phyloP scores from a whole-genome alignment of 2,113 vertebrate genomes.

The Barnardius zonarius region DNA sequence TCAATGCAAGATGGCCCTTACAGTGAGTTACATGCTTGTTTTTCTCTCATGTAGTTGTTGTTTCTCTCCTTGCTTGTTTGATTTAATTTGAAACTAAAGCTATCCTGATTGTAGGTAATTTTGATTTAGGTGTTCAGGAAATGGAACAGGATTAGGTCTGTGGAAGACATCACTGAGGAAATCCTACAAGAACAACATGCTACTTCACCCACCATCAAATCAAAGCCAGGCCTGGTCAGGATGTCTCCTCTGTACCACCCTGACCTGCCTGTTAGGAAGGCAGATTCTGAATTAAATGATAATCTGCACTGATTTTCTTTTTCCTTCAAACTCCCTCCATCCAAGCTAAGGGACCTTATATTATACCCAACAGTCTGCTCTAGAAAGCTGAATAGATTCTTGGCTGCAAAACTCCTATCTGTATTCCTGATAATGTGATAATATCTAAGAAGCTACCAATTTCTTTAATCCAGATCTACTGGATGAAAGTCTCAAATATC shows the following conservation, averaged over 20 bases:
- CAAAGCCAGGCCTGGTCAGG: not conserved
- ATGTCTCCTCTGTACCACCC: not conserved
- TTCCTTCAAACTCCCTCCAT: not conserved
- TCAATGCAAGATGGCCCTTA: not conserved
- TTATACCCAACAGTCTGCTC: not conserved
- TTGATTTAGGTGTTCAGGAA: not conserved
- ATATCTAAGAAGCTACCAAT: not conserved
- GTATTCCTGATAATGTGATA: not conserved
- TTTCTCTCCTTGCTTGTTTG: slow-evolving; percentile 11
- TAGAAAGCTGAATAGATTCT: not conserved
- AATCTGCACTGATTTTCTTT: not conserved
- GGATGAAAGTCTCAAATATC: not conserved
- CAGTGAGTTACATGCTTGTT: not conserved
- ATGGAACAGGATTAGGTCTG: not conserved
- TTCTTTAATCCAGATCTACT: not conserved
- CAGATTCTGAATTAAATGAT: not conserved
- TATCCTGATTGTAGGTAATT: not conserved
- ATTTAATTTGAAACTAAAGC: slow-evolving; percentile 22
- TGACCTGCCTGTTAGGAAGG: not conserved
- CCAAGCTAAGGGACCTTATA: not conserved
- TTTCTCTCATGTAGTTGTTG: not conserved
- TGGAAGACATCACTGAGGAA: not conserved
- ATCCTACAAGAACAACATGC: not conserved
- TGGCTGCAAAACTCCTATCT: not conserved
- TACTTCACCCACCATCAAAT: not conserved